These are phyloP conservation scores for Andrena bucephala DNA, from an alignment of 2,888 invertebrate genomes.

Conservation along the genomic window DNA sequence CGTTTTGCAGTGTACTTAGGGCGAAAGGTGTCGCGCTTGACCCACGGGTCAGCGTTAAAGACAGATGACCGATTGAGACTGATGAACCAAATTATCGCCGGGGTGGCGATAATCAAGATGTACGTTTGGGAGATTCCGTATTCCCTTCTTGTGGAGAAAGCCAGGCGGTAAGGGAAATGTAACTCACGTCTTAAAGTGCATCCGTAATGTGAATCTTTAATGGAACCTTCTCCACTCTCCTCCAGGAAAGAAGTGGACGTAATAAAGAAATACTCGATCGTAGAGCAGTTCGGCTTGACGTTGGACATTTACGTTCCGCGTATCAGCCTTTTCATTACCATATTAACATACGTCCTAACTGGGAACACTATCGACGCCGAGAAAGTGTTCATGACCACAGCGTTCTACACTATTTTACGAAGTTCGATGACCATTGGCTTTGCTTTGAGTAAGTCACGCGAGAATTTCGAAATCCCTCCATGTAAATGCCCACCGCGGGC, in stretches of 20 bases:
- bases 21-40: conserved; percentile 84
- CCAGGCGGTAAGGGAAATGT: conserved; percentile 84
- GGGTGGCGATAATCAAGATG: conserved; percentile 95
- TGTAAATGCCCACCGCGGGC: not conserved
- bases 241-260: conserved; percentile 85
- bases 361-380: conserved; percentile 89
- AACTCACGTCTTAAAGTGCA: not conserved
- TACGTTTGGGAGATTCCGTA: conserved; percentile 95
- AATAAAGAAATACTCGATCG: conserved; percentile 85
- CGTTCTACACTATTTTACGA: conserved; percentile 91
- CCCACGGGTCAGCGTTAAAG: conserved; percentile 90
- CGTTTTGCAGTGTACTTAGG: conserved; percentile 73
- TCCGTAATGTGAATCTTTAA: not conserved
- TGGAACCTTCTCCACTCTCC: too few relatives aligned
- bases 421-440: conserved; percentile 91
- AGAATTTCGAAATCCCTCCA: not conserved
- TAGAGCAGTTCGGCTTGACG: conserved; percentile 86
- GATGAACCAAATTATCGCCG: conserved; percentile 96
- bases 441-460: conserved; percentile 80
- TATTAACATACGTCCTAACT: conserved; percentile 88
- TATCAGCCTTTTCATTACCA: conserved; percentile 90
- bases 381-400: conserved; percentile 90
- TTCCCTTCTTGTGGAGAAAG: conserved; percentile 87
- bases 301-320: conserved; percentile 90
- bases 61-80: conserved; percentile 94